Evolutionary conservation across 2,113 vertebrate species (phyloP), one percentile per base, ranked within the genome.

Genomic region (Sylvicapra grimmia): DNA sequence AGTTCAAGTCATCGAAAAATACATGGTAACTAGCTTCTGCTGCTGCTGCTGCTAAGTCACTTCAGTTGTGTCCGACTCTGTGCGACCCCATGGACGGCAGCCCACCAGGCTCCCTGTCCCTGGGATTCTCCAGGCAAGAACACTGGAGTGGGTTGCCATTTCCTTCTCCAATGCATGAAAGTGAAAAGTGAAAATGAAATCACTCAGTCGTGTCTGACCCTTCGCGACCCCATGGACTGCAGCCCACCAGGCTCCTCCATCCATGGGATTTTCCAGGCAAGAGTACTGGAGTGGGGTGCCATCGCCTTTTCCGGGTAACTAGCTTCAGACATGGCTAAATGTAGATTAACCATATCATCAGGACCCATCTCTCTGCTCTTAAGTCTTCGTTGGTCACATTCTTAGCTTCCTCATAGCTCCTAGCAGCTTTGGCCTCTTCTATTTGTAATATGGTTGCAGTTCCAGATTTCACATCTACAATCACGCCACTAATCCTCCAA

Each of bases 271-370:
- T 31, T 63, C 29, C 29, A 63, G 61, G 3, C 29, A 63, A 31
- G 61, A 31, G 29, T 15, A 15, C 29, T 31, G 61, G 61, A 63
- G 29, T 31, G 29, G 29, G 13, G 61, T 15, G 61, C 61, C 29
- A 31, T 15, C 1, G 6, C 61, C 6, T 7, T 63, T 14, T 63
- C 29, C 6, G 3, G 14, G 65, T 77, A 44, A n/a, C 36, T 59
- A n/a, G 77, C 84, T 96, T 87, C 44, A 92, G 85, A 44, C 19
- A n/a, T 51, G 58, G 79, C 23, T 79, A 51, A 65, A 56, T 89
- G 21, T 13, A 77, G n/a, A 56, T 36, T 83, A 33, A 51, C 36
- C 3, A 1, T 23, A 9, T 49, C 63, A 29, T 56, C 23, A 51
- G 31, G 49, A 51, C 16, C 31, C 25, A 8, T 82, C 59, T 85